Evolutionary conservation across 2,797 vertebrate genomes (phyloP), one percentile per base, ranked within the genome.

Genomic region (Oreortyx pictus): DNA sequence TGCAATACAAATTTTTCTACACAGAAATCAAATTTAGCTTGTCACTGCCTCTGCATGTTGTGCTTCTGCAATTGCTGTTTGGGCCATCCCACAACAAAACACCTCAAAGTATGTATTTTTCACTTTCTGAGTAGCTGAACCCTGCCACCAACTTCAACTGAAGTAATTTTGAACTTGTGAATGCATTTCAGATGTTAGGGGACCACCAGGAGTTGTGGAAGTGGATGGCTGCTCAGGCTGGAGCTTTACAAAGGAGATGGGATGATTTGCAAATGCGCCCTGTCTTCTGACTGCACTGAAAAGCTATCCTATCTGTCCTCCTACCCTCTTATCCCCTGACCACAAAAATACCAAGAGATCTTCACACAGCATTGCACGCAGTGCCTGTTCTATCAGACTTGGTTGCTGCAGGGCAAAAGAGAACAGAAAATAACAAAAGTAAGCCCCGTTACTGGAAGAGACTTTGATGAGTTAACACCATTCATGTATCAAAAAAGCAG

Each of bases 161-260:
- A 61, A 93, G 75, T 74, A 39, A 57, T 88, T 79, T 71, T 94
- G 90, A 92, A 88, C 93, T 94, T 88, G 35, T 72, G 75, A 89
- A 67, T 72, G 25, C 77, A 50, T 91, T 89, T 82, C 75, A 77
- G 93, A 90, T 80, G 49, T 90, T 82, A 92, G 68, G 77, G 68
- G 65, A 87, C 86, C 33, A 80, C 65, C 68, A 85, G 54, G 31
- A 72, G 27, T 7, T 82, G 75, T 1, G 0, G 72, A 65, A 93
- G 75, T 78, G 92, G 86, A 92, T 79, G 71, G 67, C 67, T 86
- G 67, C 72, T 90, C 78, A 74, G 19, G 84, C 64, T 33, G 44
- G 39, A 82, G 78, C 64, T 90, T 60, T 54, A 57, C 85, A 56
- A 52, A 70, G 60, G 64, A 79, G 71, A 90, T 75, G 9, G 39